Conservation (phyloP, 2,888 invertebrate species). For the Adelphocoris suturalis region DNA sequence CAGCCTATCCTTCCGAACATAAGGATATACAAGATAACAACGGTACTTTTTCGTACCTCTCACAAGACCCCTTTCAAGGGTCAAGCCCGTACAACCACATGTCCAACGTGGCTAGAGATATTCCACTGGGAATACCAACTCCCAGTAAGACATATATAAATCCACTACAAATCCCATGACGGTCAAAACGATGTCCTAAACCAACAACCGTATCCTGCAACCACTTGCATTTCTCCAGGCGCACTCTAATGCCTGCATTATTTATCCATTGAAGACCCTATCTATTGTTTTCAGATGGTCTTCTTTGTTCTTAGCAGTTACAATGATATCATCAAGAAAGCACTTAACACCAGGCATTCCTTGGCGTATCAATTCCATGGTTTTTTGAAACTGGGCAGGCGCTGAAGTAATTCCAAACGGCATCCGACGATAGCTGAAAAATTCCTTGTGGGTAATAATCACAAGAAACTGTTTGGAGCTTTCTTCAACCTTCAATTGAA, state of each 20-base stretch:
- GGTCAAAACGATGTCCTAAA: slow-evolving; percentile 49
- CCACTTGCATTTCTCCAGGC: slow-evolving; percentile 47
- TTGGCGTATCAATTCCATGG: slow-evolving; percentile 77
- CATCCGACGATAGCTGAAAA: slow-evolving; percentile 62
- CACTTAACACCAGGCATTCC: slow-evolving; percentile 76
- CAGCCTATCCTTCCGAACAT: no score
- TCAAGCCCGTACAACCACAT: no score
- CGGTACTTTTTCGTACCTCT: no score
- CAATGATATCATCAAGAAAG: slow-evolving; percentile 77
- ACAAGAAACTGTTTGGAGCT: background rate
- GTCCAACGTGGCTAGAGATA: no score
- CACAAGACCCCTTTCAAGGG: no score
- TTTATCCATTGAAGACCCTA: background rate
- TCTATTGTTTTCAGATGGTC: background rate
- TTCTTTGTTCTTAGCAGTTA: slow-evolving; percentile 69
- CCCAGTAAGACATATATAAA: no score
- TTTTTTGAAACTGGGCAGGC: slow-evolving; percentile 73
- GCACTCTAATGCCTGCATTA: background rate
- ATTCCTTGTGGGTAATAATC: background rate
- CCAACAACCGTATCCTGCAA: slow-evolving; percentile 21
- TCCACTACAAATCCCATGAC: background rate
- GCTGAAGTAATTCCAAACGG: slow-evolving; percentile 76
- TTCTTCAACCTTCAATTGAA: background rate
- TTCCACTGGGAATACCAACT: no score
- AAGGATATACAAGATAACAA: no score